phyloP scores from a whole-genome alignment of 2,888 invertebrate species.

The Junonia oenone region DNA sequence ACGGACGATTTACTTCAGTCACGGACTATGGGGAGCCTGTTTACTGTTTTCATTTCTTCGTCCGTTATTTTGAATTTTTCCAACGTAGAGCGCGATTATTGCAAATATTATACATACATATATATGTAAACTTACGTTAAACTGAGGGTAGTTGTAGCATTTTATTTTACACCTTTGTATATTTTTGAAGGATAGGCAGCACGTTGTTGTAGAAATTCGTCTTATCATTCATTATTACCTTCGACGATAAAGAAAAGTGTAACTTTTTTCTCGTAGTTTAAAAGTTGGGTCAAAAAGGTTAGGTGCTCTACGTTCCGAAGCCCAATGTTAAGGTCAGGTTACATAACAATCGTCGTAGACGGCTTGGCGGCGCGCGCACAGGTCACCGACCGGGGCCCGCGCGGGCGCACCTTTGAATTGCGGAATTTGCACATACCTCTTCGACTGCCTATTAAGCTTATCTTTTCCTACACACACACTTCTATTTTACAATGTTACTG shows the following conservation, averaged over 20 bases:
- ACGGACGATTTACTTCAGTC: conserved; percentile 64
- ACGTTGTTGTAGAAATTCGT: too few species aligned
- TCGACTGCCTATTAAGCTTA: conserved; percentile 13
- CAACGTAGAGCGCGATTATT: conserved; percentile 7
- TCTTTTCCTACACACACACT: conserved; percentile 3
- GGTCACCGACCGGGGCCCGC: conserved; percentile 69
- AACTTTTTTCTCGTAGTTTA: too few species aligned
- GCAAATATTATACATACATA: too few species aligned
- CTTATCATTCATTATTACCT: too few species aligned
- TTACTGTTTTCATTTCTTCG: conserved; percentile 51
- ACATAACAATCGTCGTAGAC: conserved; percentile 67
- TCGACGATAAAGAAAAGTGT: too few species aligned
- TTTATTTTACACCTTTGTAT: too few species aligned
- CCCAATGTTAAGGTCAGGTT: conserved; percentile 73
- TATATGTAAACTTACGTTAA: too few species aligned
- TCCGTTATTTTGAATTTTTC: conserved; percentile 60
- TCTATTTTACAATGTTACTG: not conserved
- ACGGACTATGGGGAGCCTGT: conserved; percentile 39
- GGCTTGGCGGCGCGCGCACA: conserved; percentile 70
- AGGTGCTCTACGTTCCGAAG: conserved; percentile 35
- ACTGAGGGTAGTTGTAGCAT: too few species aligned
- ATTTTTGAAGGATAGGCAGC: too few species aligned
- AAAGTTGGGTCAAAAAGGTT: too few species aligned
- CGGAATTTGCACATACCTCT: conserved; percentile 30
- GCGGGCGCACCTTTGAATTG: conserved; percentile 58